Evolutionary conservation across 1,140 invertebrate species (phyloP).

Genomic region (Megathymus violae): DNA sequence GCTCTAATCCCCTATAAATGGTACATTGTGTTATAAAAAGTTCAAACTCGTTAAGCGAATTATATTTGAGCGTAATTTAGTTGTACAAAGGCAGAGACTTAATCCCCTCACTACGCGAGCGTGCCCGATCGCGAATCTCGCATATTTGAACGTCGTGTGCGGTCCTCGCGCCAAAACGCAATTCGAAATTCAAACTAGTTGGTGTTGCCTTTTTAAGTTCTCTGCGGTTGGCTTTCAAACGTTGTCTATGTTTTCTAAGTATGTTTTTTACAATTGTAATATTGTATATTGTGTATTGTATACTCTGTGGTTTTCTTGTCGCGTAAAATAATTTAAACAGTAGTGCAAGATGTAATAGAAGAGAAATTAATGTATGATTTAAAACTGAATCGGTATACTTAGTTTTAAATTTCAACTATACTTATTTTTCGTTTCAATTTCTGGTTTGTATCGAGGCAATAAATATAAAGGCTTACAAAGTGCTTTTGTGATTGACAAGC

Average conservation of each 20-base stretch:
- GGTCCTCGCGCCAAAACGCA: conserved; percentile 51
- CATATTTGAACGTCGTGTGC: conserved; percentile 49
- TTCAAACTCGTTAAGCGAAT: not conserved
- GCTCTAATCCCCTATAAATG: conserved; percentile 6
- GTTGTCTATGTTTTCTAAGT: not conserved
- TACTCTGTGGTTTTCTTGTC: no score
- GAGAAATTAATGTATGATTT: no score
- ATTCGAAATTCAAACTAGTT: conserved; percentile 50
- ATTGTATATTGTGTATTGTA: not conserved
- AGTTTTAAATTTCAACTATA: no score
- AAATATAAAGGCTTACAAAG: no score
- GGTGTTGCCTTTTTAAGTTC: conserved; percentile 45
- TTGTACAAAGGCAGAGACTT: not conserved
- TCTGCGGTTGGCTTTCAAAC: conserved; percentile 24
- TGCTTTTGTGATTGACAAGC: no score
- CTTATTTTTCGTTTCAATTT: no score
- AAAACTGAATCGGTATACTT: no score
- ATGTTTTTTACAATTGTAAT: not conserved
- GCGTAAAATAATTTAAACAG: no score
- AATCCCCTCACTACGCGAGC: conserved; percentile 33
- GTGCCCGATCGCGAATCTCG: conserved; percentile 41
- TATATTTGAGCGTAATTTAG: not conserved
- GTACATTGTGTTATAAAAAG: not conserved
- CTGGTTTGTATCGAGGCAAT: no score
- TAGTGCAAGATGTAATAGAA: no score